phyloP scores from a whole-genome alignment of 2,797 vertebrate species.

The Muscicapa striata region DNA sequence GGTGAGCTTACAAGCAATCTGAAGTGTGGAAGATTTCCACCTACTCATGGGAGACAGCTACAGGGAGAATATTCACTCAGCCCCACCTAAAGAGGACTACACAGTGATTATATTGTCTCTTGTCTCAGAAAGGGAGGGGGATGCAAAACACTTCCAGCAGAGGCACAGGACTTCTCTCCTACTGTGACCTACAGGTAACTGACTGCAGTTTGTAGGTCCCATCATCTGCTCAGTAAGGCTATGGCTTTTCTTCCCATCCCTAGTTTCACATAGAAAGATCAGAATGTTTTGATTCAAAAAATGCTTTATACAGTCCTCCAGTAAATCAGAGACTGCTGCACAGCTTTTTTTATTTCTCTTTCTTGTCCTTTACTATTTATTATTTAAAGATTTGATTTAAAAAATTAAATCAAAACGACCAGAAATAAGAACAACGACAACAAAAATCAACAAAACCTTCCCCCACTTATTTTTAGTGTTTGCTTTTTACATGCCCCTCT shows the following conservation, averaged over 20 bases:
- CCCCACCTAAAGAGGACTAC: not conserved
- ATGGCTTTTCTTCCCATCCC: not conserved
- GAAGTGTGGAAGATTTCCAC: not conserved
- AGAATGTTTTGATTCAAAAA: not conserved
- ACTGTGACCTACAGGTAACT: not conserved
- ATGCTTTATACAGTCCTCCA: not conserved
- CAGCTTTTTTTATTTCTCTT: not conserved
- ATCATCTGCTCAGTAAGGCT: not conserved
- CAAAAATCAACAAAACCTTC: not conserved
- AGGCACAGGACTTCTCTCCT: not conserved
- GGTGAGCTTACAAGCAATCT: not conserved
- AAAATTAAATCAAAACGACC: not conserved
- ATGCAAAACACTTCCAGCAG: not conserved
- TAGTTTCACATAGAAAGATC: not conserved
- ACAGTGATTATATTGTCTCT: not conserved
- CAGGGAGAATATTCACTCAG: not conserved
- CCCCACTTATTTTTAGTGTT: not conserved
- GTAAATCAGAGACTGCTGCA: not conserved
- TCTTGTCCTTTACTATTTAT: not conserved
- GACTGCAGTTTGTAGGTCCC: not conserved
- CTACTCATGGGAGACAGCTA: not conserved
- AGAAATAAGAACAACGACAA: not conserved
- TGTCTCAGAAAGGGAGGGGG: not conserved
- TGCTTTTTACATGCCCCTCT: not conserved
- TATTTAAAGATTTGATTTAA: not conserved